phyloP scores from a whole-genome alignment of 2,888 invertebrate genomes.

The Blomia tropicalis region DNA sequence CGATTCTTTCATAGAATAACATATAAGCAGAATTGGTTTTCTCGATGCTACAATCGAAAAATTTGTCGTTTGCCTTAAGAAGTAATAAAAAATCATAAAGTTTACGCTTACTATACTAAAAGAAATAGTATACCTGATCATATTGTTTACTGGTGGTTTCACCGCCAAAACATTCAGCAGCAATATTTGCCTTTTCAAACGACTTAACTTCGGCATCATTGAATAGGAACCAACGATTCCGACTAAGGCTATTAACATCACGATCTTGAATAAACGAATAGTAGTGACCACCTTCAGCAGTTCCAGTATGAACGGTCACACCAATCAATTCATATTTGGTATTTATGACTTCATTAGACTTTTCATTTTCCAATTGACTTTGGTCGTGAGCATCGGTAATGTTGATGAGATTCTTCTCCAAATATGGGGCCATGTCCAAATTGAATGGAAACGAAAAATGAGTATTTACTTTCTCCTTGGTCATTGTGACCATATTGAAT shows the following conservation, averaged over 20 bases:
- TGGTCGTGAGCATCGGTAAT: slow-evolving; percentile 17
- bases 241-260: slow-evolving; percentile 51
- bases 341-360: slow-evolving; percentile 25
- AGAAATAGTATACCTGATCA: slow-evolving; percentile 40
- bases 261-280: slow-evolving; percentile 83
- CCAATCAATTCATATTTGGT: slow-evolving; percentile 62
- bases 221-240: slow-evolving; percentile 58
- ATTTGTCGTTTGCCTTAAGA: slow-evolving; percentile 74
- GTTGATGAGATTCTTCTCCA: slow-evolving; percentile 67
- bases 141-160: slow-evolving; percentile 98
- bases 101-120: background rate
- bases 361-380: slow-evolving; percentile 12
- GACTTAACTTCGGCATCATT: slow-evolving; percentile 86
- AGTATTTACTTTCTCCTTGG: slow-evolving; percentile 90
- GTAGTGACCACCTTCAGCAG: slow-evolving; percentile 91
- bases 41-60: slow-evolving; percentile 92
- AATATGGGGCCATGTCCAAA: slow-evolving; percentile 83
- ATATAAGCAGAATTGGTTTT: slow-evolving; percentile 95
- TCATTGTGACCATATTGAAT: slow-evolving; percentile 92
- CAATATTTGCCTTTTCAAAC: slow-evolving; percentile 84
- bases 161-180: slow-evolving; percentile 88
- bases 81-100: background rate
- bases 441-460: slow-evolving; percentile 87
- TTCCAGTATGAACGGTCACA: slow-evolving; percentile 93
- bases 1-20: slow-evolving; percentile 70